These are phyloP conservation scores for Sarcophaga subvicina DNA, from an alignment of 2,888 invertebrate species.

Conservation along the genomic window DNA sequence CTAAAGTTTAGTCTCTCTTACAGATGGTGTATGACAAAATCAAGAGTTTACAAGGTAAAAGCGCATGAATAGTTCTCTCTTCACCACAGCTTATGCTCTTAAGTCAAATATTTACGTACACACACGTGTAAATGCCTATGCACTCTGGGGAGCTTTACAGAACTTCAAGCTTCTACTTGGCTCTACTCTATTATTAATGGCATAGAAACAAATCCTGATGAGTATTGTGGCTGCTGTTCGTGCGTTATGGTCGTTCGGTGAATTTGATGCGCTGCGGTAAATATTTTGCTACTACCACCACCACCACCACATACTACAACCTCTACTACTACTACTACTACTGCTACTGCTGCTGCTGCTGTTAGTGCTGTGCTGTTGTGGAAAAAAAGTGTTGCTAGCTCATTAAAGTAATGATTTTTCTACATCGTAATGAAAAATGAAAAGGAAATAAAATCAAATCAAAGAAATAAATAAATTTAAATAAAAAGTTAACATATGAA, in stretches of 20 bases:
- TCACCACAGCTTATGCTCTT: conserved; percentile 32
- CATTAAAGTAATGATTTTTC: conserved; percentile 68
- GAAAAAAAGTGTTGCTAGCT: conserved; percentile 67
- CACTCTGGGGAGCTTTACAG: conserved; percentile 25
- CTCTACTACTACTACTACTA: conserved; percentile 37
- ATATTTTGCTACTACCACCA: conserved; percentile 64
- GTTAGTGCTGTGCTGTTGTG: conserved; percentile 68
- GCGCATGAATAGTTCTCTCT: conserved; percentile 49
- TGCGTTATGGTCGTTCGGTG: conserved; percentile 73
- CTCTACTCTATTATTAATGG: conserved; percentile 26
- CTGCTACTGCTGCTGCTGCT: conserved; percentile 65
- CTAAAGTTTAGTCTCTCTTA: background rate
- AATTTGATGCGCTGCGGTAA: conserved; percentile 71
- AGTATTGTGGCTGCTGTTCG: conserved; percentile 74
- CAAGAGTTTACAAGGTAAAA: background rate
- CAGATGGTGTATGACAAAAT: background rate
- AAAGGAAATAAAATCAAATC: conserved; percentile 26
- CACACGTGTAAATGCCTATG: background rate
- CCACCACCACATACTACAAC: conserved; percentile 72
- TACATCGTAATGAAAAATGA: conserved; percentile 46
- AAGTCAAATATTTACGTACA: background rate
- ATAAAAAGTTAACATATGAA: background rate
- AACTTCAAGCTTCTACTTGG: conserved; percentile 45
- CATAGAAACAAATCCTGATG: conserved; percentile 67
- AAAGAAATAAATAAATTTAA: conserved; percentile 28